These are phyloP conservation scores for Sander lucioperca DNA, from an alignment of 2,113 vertebrate species.

Conservation along the genomic window DNA sequence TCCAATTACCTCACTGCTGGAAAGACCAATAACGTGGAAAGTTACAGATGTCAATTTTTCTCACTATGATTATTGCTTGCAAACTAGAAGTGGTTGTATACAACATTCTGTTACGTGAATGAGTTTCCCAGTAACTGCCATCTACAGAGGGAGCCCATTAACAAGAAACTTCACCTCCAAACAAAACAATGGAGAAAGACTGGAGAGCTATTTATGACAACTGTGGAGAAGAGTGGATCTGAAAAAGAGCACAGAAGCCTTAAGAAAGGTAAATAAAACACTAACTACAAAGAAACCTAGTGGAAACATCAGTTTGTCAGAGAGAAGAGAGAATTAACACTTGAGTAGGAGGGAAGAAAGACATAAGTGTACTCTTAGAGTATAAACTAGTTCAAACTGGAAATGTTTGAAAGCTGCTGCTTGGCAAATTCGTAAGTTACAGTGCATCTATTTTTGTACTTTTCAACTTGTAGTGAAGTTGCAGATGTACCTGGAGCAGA, in stretches of 20 bases:
- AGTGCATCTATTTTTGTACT: not conserved
- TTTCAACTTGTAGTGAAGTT: not conserved
- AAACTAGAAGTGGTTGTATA: not conserved
- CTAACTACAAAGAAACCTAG: not conserved
- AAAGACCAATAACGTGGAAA: not conserved
- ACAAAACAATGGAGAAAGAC: no score
- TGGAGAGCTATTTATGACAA: no score
- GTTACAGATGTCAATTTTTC: not conserved
- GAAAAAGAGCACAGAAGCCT: not conserved
- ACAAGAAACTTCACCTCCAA: not conserved
- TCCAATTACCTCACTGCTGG: slow-evolving; percentile 12
- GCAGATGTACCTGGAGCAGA: slow-evolving; percentile 32
- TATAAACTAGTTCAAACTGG: slow-evolving; percentile 6
- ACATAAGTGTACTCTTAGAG: not conserved
- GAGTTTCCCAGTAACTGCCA: not conserved
- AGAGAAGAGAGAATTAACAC: not conserved
- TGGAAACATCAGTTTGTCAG: not conserved
- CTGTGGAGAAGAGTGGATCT: not conserved
- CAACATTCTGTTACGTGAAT: not conserved
- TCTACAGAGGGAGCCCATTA: not conserved
- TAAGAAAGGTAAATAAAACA: not conserved
- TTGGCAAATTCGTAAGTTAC: not conserved
- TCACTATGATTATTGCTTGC: not conserved
- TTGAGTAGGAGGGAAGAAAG: not conserved
- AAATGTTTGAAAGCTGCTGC: not conserved